phyloP scores from a whole-genome alignment of 2,113 vertebrate species.

The Arvicanthis niloticus region DNA sequence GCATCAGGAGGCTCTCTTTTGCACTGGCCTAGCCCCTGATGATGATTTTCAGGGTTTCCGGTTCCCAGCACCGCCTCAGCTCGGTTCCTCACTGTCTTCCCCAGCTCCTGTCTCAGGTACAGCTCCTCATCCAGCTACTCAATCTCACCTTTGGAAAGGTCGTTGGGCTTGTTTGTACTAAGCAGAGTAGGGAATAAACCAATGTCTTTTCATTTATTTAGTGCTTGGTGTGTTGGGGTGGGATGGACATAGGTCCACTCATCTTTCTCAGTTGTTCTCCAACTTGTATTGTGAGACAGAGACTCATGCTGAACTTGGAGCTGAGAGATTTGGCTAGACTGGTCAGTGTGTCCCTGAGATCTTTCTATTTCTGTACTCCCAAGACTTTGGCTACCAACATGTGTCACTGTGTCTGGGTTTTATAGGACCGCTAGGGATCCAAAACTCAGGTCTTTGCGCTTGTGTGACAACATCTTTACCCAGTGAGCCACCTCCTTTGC shows the following conservation, averaged over 20 bases:
- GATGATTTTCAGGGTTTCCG: background rate
- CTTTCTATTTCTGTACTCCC: background rate
- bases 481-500: background rate
- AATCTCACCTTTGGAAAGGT: accelerated
- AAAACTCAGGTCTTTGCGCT: background rate
- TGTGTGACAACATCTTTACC: background rate
- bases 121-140: background rate
- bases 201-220: background rate
- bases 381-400: background rate
- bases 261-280: background rate
- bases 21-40: accelerated
- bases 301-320: background rate
- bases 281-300: background rate
- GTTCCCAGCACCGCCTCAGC: accelerated
- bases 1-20: background rate
- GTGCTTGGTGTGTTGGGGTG: background rate
- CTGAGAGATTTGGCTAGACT: background rate
- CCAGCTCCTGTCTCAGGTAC: no score
- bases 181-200: background rate
- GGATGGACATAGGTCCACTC: background rate
- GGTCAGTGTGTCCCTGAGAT: background rate
- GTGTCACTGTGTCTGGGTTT: background rate
- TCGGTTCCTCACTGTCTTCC: background rate
- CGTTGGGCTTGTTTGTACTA: accelerated
- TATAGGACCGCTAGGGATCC: background rate